Evolutionary conservation across 1,140 invertebrate genomes (phyloP), one percentile per base, ranked within the genome.

Genomic region (Ridgeia piscesae): DNA sequence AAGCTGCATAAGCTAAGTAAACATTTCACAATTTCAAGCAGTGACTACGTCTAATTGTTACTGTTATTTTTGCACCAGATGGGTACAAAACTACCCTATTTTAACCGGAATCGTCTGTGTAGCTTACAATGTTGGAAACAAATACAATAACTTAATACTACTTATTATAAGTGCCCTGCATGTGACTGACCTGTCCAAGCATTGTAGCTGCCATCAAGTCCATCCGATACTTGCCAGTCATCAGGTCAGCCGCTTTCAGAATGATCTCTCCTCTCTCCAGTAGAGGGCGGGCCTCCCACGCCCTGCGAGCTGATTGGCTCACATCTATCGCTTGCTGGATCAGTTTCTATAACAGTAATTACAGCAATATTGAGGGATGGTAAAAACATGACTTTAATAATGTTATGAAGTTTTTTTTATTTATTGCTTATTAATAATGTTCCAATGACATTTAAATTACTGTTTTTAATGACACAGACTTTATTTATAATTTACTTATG

Each of bases 171-270:
- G 48, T 77, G 58, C 27, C 58, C 11, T 17, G 58, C 27, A 2
- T 77, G 58, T 4, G 2, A 91, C 91, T 91, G 94, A 96, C 96
- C 96, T 99, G 99, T 0, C 99, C 99, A 34, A 99, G 96, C 98
- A 99, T 99, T 8, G 99, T 99, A 0, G 99, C 97, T 6, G 99
- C 99, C 96, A 99, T 98, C 34, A 99, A 96, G n/a, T 97, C 97
- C 95, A 98, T 97, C 92, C 99, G 97, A 95, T 99, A 98, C 94
- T 98, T 97, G 0, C 97, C 97, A 0, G 50, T 48, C 97, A 99
- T 98, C 91, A 99, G 95, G 94, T 99, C 98, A 1, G 99, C 98
- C 6, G 99, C 99, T 92, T 96, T 96, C 8, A 96, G 94, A 91
- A 97, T 96, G 89, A 97, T 96, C 42, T 95, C 94, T 31, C 96